Percentiles rank a stretch among this genome's conserved stretches.
phyloP scores from a whole-genome alignment of 2,113 vertebrate species.

The Phalacrocorax brasilianus region DNA sequence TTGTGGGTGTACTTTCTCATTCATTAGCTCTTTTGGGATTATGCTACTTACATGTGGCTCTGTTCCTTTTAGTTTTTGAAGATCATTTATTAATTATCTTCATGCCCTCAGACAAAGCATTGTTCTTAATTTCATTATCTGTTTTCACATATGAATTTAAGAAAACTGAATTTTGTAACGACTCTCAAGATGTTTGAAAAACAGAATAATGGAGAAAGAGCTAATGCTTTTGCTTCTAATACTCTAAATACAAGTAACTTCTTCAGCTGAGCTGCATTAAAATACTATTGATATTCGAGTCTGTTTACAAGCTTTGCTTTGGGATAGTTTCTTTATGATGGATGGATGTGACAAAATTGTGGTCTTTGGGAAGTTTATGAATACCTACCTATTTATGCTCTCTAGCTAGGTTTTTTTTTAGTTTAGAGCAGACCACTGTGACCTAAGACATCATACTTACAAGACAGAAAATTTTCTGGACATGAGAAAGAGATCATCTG shows the following conservation, averaged over 20 bases:
- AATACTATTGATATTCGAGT: background rate
- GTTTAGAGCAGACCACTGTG: background rate
- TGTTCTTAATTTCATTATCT: background rate
- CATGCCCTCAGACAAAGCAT: background rate
- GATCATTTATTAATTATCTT: background rate
- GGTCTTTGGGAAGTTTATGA: background rate
- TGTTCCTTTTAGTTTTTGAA: background rate
- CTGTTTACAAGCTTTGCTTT: background rate
- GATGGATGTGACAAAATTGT: background rate
- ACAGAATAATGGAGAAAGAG: background rate
- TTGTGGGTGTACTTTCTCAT: background rate
- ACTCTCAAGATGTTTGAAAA: background rate
- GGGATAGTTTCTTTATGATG: background rate
- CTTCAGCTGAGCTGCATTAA: background rate
- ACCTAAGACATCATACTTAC: background rate
- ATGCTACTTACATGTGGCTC: background rate
- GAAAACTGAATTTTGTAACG: background rate
- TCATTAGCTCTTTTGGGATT: background rate
- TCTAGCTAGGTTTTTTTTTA: background rate
- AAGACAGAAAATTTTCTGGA: background rate
- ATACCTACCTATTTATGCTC: background rate
- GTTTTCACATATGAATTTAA: background rate
- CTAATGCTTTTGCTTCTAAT: background rate
- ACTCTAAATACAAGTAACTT: background rate
- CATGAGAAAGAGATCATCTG: background rate